Evolutionary conservation across 2,113 vertebrate species (phyloP), one percentile per base, ranked within the genome.

Genomic region (Paratilapia polleni): DNA sequence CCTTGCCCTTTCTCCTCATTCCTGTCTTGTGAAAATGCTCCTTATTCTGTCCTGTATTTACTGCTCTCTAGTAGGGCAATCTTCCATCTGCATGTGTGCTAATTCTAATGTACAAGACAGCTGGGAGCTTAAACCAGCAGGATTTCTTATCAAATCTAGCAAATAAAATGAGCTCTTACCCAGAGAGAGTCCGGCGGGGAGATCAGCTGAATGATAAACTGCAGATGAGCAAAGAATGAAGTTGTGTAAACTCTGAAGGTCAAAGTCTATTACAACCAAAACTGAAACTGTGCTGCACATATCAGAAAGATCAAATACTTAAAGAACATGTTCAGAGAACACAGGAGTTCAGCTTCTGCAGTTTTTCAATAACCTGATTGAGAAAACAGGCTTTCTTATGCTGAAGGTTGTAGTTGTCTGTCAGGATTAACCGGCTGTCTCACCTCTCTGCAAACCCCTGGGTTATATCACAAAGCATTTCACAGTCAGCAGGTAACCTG

Each of bases 91-190:
- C 41, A 49, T 47, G 26, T 11, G 6, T 49, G 36, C 17, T 36
- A n/a, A n/a, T 68, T 49, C 19, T 26, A 22, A 70, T 28, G 24
- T 28, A 12, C 66, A 70, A 9, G 19, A 9, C 20, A 57, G 2
- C n/a, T 22, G 10, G 20, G 26, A 52, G 28, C 24, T n/a, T 31
- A 52, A 52, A 20, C 0, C 66, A 31, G 43, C 24, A 52, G 66
- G 0, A 20, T 49, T 31, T 28, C 24, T 73, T 24, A 0, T 31
- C 0, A 73, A 52, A 31, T 73, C 66, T 73, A 13, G 31, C 1
- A 73, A 52, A 73, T 52, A 52, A 52, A 73, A 31, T 0, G 1
- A 73, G 24, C 11, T 73, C 66, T 73, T 73, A 73, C 26, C 62
- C 19, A 10, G 4, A 43, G 20, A 15, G 24, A 4, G 52, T 22